Conservation (phyloP, 2,113 vertebrate species). For the Caranx melampygus region DNA sequence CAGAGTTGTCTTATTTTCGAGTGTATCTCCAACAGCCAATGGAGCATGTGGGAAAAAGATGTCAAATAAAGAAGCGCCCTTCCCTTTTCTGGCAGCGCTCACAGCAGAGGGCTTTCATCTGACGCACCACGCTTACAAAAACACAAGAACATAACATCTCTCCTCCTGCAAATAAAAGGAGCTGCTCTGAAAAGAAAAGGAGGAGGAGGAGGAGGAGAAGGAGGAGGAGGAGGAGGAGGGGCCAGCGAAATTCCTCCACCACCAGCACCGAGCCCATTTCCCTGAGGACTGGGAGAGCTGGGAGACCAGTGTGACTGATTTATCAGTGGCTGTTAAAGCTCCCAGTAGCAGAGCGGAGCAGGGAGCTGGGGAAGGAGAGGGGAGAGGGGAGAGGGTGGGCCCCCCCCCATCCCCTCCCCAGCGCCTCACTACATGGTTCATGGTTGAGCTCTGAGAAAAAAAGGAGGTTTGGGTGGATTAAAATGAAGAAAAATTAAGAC, state of each 20-base stretch:
- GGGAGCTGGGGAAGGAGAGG: constrained; percentile 28
- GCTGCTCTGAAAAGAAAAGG: constrained; percentile 78
- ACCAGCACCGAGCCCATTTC: constrained; percentile 64
- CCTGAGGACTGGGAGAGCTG: constrained; percentile 74
- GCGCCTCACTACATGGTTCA: constrained; percentile 77
- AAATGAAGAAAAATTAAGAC: constrained; percentile 98
- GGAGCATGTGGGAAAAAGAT: constrained; percentile 87
- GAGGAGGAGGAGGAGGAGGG: constrained; percentile 71
- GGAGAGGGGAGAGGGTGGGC: constrained; percentile 33
- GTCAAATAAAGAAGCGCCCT: constrained; percentile 80
- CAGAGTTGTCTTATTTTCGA: constrained; percentile 79
- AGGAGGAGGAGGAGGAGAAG: constrained; percentile 71
- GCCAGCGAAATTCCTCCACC: constrained; percentile 76
- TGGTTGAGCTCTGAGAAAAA: constrained; percentile 83
- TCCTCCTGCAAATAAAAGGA: constrained; percentile 79
- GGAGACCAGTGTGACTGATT: constrained; percentile 78
- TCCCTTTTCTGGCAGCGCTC: constrained; percentile 75
- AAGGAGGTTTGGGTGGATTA: constrained; percentile 84
- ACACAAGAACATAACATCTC: constrained; percentile 85
- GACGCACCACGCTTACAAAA: constrained; percentile 81
- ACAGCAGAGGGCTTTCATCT: constrained; percentile 83
- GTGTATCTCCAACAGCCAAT: constrained; percentile 79
- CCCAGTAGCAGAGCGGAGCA: constrained; percentile 55
- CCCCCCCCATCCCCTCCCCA: constrained; percentile 50
- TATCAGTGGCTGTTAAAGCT: constrained; percentile 78